Conservation (phyloP, 2,797 vertebrate species). For the Pelodytes ibericus region DNA sequence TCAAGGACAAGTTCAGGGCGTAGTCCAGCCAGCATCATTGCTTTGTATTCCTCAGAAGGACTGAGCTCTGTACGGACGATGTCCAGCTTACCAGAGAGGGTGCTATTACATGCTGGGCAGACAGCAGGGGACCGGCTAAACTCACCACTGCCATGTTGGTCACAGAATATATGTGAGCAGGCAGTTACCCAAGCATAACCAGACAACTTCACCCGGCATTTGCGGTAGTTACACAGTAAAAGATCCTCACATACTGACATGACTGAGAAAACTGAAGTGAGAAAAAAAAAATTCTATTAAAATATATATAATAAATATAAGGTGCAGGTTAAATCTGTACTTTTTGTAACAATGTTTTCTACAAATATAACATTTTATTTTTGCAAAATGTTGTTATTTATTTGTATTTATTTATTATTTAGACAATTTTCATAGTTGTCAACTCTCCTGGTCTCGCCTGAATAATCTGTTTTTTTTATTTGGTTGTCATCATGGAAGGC, state of each 20-base stretch:
- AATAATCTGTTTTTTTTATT: too few relatives aligned
- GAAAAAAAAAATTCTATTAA: neutral
- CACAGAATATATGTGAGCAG: constrained; percentile 89
- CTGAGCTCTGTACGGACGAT: constrained; percentile 85
- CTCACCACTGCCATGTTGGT: constrained; percentile 84
- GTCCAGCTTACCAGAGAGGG: constrained; percentile 86
- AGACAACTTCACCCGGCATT: constrained; percentile 80
- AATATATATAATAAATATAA: too few relatives aligned
- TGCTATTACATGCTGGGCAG: constrained; percentile 86
- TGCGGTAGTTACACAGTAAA: constrained; percentile 85
- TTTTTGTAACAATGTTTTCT: too few relatives aligned
- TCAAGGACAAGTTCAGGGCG: constrained; percentile 84
- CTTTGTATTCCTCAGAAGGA: constrained; percentile 88
- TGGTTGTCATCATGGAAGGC: too few relatives aligned
- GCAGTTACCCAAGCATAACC: constrained; percentile 89
- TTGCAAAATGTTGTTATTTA: too few relatives aligned
- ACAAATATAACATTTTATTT: too few relatives aligned
- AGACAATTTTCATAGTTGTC: too few relatives aligned
- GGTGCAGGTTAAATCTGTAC: too few relatives aligned
- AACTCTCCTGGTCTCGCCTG: too few relatives aligned
- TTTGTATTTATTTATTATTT: too few relatives aligned
- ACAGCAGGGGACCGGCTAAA: constrained; percentile 82
- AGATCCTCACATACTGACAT: constrained; percentile 80
- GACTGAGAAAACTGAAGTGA: constrained; percentile 5
- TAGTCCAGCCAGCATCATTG: constrained; percentile 86